Evolutionary conservation across 1,140 invertebrate species (phyloP).

Genomic region (Neomicropteryx cornuta): DNA sequence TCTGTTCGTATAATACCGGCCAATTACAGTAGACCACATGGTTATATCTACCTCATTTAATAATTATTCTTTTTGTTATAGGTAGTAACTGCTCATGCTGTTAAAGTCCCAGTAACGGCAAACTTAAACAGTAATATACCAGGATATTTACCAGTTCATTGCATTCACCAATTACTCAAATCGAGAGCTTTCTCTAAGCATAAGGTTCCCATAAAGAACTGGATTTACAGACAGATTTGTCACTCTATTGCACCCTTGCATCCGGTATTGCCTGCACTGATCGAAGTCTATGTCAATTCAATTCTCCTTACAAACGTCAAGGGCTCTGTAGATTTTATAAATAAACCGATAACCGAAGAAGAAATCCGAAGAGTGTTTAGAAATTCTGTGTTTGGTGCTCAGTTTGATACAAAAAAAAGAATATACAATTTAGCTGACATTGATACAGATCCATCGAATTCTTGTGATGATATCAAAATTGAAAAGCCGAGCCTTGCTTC

Average conservation of each 20-base stretch:
- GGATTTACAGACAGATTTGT: conserved; percentile 92
- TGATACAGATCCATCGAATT: conserved; percentile 40
- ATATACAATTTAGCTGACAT: conserved; percentile 24
- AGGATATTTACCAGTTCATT: conserved; percentile 93
- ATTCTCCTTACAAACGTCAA: conserved; percentile 72
- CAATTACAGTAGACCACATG: too few relatives aligned
- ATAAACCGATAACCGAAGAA: conserved; percentile 83
- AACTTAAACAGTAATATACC: conserved; percentile 79
- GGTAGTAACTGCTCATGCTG: conserved; percentile 91
- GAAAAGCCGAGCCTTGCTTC: conserved; percentile 67
- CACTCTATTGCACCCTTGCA: conserved; percentile 78
- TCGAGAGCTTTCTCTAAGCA: conserved; percentile 93
- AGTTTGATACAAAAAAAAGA: conserved; percentile 49
- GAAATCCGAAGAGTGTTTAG: conserved; percentile 82
- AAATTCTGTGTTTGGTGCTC: conserved; percentile 59
- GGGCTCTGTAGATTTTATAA: conserved; percentile 59
- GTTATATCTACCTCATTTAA: too few relatives aligned
- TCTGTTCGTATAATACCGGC: too few relatives aligned
- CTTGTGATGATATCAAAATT: conserved; percentile 40
- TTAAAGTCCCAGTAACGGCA: conserved; percentile 88
- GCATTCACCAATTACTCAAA: conserved; percentile 92
- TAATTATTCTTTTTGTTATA: conserved; percentile 27
- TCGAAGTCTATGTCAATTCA: conserved; percentile 93
- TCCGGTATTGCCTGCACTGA: conserved; percentile 83
- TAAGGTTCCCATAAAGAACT: conserved; percentile 87